phyloP scores from a whole-genome alignment of 2,888 invertebrate species.

The Vanessa cardui region DNA sequence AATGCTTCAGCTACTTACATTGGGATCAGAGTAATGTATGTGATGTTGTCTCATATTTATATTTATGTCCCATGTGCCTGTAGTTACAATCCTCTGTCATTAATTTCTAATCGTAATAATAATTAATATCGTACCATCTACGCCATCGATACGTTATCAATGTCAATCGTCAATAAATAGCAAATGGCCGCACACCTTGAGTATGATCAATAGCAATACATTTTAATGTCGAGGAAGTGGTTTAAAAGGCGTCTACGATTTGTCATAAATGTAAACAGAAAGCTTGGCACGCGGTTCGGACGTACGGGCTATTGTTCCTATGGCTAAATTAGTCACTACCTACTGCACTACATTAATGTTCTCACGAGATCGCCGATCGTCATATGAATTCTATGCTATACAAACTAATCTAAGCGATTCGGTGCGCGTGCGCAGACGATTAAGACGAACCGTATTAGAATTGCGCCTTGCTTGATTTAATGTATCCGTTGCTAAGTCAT shows the following conservation, averaged over 20 bases:
- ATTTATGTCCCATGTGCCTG: too few species aligned
- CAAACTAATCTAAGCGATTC: slow-evolving; percentile 24
- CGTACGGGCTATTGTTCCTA: slow-evolving; percentile 56
- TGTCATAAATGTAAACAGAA: slow-evolving; percentile 58
- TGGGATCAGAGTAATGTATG: too few species aligned
- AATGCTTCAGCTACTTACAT: too few species aligned
- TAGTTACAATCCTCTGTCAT: too few species aligned
- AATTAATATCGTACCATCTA: neutral
- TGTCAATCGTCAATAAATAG: slow-evolving; percentile 1
- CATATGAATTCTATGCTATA: slow-evolving; percentile 29
- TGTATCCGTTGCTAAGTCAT: neutral
- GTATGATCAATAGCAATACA: slow-evolving; percentile 22
- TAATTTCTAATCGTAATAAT: too few species aligned
- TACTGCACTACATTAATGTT: slow-evolving; percentile 39
- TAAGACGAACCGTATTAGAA: slow-evolving; percentile 4
- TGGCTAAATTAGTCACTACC: slow-evolving; percentile 50
- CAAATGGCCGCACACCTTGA: slow-evolving; percentile 13
- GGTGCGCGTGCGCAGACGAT: slow-evolving; percentile 23
- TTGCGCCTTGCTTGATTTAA: neutral
- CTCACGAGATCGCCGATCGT: slow-evolving; percentile 24
- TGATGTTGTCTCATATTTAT: too few species aligned
- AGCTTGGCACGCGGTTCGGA: slow-evolving; percentile 56
- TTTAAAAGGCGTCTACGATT: slow-evolving; percentile 45
- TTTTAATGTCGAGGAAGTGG: slow-evolving; percentile 33
- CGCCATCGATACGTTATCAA: slow-evolving; percentile 2